Conservation (phyloP, 2,113 vertebrate species). For the Emberiza fucata region DNA sequence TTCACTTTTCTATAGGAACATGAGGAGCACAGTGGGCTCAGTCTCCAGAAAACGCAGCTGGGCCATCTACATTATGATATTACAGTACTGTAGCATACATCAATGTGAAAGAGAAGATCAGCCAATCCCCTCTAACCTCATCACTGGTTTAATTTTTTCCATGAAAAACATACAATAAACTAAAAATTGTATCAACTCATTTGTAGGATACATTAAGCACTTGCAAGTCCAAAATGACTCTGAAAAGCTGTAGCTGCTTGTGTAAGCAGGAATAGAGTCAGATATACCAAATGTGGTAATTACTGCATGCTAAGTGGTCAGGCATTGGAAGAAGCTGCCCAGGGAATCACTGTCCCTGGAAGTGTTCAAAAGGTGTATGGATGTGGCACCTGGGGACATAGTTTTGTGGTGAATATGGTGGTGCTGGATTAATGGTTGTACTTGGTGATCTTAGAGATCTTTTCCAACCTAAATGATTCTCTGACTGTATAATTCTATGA, state of each 20-base stretch:
- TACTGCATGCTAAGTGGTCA: neutral
- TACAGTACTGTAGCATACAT: neutral
- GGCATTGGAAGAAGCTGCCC: neutral
- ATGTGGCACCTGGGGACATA: neutral
- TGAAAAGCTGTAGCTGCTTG: neutral
- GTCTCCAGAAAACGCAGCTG: neutral
- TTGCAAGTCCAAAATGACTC: neutral
- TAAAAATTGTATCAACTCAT: neutral
- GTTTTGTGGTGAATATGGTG: neutral
- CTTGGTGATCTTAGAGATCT: neutral
- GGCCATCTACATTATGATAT: neutral
- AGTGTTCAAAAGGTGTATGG: neutral
- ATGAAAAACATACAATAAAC: neutral
- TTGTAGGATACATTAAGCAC: neutral
- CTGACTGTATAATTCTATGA: neutral
- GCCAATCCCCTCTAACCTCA: neutral
- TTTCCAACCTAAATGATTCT: neutral
- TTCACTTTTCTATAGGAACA: neutral
- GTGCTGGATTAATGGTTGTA: neutral
- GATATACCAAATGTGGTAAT: neutral
- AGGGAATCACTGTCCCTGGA: neutral
- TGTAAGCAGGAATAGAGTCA: neutral
- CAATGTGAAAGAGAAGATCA: neutral
- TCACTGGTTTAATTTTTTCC: neutral
- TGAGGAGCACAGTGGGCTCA: neutral